Base-by-base conservation (phyloP, 2,797 vertebrate species). In the Protonibea diacanthus region DNA sequence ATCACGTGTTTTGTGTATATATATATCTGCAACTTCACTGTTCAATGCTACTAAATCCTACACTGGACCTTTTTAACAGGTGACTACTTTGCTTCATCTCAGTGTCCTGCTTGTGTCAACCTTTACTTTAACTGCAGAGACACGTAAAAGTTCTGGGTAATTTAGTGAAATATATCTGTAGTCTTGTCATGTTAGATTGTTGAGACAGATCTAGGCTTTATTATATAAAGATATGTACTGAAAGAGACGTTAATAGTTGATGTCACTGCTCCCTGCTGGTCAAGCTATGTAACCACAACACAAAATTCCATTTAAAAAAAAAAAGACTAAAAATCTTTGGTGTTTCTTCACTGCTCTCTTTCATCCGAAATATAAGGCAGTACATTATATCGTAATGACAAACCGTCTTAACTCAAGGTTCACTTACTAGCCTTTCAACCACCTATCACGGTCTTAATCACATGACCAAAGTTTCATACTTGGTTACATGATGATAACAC, bases 261-360 rank as follows among this genome's bases (percentile, higher is more conserved):
- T 25, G 27, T 61, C 8, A 2, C 6, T 40, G 49, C 21, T 55
- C 47, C 45, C 68, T 71, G 55, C 45, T 78, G 61, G 55, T 49
- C 33, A 42, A 63, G 57, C 7, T 17, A 38, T 38, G 33, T 38
- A 38, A 38, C 33, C 2, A 1, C 33, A 53, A 21, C 47, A 9
- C 3, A 60, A 67, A 0, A 2, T 20, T 9, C 33, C 33, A 38
- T 38, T 33, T 33, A 29, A 29, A 29, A 29, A 29, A 6, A 6
- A 29, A 8, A 33, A 33, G 8, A 33, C 7, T 3, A 27, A 29
- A 29, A 29, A 12, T n/a, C 5, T 49, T 55, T 33, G 10, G 0
- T 13, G 21, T 51, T 62, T n/a, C 9, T 48, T 11, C 13, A 5
- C 29, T 74, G 44, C 44, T 53, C 11, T 42, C 40, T 42, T 42